Percentiles rank a stretch among this genome's conserved stretches.
Conservation (phyloP, 2,797 vertebrate genomes). For the Oreortyx pictus region DNA sequence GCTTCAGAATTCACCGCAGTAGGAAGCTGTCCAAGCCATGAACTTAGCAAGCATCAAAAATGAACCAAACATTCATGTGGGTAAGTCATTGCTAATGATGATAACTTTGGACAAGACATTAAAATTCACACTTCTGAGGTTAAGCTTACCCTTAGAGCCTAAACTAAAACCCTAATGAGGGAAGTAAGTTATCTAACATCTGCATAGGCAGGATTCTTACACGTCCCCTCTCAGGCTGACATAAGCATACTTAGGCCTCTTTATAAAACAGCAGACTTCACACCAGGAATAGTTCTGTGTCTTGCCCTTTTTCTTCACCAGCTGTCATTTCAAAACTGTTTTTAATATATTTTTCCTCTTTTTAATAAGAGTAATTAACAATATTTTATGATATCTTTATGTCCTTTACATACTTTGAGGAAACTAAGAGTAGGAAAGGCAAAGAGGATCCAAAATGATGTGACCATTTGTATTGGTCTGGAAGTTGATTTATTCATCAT, state of each 20-base stretch:
- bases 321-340: slow-evolving; percentile 65
- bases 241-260: background rate
- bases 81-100: background rate
- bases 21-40: background rate
- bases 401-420: slow-evolving; percentile 45
- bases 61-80: background rate
- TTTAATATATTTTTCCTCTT: slow-evolving; percentile 59
- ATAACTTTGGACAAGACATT: slow-evolving; percentile 3
- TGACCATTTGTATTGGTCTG: slow-evolving; percentile 43
- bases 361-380: slow-evolving; percentile 66
- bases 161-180: background rate
- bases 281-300: slow-evolving; percentile 48
- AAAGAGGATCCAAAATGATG: background rate
- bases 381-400: slow-evolving; percentile 60
- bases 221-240: background rate
- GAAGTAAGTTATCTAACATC: background rate
- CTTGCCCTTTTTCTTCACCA: slow-evolving; percentile 45
- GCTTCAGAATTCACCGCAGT: background rate
- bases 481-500: slow-evolving; percentile 57
- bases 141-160: background rate
- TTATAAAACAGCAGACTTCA: background rate
- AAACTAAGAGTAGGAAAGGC: background rate
- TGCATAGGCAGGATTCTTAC: background rate
- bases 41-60: background rate
- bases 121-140: slow-evolving; percentile 26